A percentile compares a stretch with the other conserved stretches of the same genome.
Conservation (phyloP, 30 jellyfish, hydroid and myxozoan species). For the Aurelia aurita complex sp. Pacific region DNA sequence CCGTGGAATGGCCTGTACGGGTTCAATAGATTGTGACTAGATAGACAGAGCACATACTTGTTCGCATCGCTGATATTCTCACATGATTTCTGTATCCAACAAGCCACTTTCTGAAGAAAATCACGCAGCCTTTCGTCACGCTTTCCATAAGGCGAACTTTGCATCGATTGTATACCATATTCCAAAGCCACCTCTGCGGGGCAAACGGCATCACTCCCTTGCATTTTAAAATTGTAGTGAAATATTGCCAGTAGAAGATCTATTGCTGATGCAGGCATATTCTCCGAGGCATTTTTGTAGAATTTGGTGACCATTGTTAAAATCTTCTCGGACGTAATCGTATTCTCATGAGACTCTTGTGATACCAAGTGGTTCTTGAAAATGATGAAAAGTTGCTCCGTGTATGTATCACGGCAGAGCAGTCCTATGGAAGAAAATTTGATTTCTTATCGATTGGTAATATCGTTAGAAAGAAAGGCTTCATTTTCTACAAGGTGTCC, state of each 20-base stretch:
- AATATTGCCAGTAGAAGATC: constrained; percentile 44
- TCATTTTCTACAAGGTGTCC: too few relatives aligned
- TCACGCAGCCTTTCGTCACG: neutral
- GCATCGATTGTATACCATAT: constrained; percentile 13
- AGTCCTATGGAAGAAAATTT: neutral
- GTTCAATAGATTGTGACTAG: too few relatives aligned
- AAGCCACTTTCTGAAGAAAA: constrained; percentile 39
- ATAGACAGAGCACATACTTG: neutral
- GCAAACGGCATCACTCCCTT: neutral
- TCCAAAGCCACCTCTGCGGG: constrained; percentile 4
- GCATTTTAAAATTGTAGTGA: constrained; percentile 18
- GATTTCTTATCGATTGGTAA: too few relatives aligned
- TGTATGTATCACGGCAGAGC: neutral
- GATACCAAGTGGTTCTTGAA: constrained; percentile 20
- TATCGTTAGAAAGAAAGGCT: too few relatives aligned
- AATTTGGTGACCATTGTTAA: neutral
- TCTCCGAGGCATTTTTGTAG: constrained; percentile 1
- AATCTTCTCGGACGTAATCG: neutral
- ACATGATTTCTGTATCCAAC: constrained; percentile 35
- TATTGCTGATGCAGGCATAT: neutral
- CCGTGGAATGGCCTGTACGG: too few relatives aligned
- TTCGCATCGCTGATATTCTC: neutral
- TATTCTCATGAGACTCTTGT: neutral
- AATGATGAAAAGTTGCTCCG: neutral
- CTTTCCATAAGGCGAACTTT: neutral